Conservation (phyloP, 2,888 invertebrate genomes). For the Drosophila anomalata region DNA sequence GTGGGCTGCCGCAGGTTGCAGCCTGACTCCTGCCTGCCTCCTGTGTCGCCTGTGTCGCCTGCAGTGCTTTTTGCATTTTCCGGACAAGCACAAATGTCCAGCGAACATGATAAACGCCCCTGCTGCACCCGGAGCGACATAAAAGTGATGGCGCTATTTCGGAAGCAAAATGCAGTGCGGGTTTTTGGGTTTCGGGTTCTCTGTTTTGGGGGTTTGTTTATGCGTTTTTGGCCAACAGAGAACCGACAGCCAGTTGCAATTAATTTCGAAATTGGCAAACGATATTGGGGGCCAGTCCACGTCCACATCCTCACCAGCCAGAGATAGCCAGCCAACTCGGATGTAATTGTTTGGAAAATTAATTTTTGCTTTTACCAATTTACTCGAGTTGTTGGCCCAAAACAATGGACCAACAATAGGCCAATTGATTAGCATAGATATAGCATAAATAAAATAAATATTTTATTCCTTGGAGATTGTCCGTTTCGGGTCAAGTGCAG, state of each 20-base stretch:
- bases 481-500: conserved; percentile 13
- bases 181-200: conserved; percentile 8
- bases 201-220: conserved; percentile 3
- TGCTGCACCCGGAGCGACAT: conserved; percentile 36
- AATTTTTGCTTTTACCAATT: conserved; percentile 38
- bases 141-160: conserved; percentile 25
- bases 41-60: conserved; percentile 22
- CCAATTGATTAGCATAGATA: conserved; percentile 55
- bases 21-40: not conserved
- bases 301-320: not conserved
- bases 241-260: conserved; percentile 54
- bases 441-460: conserved; percentile 59
- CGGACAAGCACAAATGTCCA: conserved; percentile 37
- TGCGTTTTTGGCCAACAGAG: not conserved
- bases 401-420: conserved; percentile 4
- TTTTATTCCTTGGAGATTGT: conserved; percentile 9
- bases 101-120: conserved; percentile 44
- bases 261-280: conserved; percentile 73
- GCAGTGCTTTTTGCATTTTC: conserved; percentile 62
- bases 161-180: conserved; percentile 24
- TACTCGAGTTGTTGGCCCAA: not conserved
- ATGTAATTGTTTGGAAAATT: conserved; percentile 74
- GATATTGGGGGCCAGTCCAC: conserved; percentile 31
- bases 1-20: conserved; percentile 30
- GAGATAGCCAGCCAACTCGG: not conserved